A percentile compares a stretch with the other conserved stretches of the same genome.
phyloP scores from a whole-genome alignment of 2,888 invertebrate genomes.

The Desoria tigrina region DNA sequence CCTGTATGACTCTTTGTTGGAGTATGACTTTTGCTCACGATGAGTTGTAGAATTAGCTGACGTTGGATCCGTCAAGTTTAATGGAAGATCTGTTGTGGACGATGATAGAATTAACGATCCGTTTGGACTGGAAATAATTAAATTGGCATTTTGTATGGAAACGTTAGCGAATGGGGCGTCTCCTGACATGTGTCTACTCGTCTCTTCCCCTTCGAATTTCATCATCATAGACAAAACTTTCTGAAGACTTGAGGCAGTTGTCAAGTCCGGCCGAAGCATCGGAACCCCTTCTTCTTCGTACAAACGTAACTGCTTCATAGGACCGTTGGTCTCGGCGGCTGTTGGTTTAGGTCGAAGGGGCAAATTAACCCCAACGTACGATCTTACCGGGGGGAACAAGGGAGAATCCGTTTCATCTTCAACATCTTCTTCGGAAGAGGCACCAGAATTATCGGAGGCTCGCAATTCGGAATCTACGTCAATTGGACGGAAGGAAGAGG shows the following conservation, averaged over 20 bases:
- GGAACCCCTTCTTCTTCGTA: slow-evolving; percentile 26
- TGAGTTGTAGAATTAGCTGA: slow-evolving; percentile 3
- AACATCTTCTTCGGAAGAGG: neutral
- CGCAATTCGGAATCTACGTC: slow-evolving; percentile 31
- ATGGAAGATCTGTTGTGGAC: neutral
- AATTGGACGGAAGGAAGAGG: slow-evolving; percentile 18
- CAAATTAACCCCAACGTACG: slow-evolving; percentile 73
- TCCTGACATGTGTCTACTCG: slow-evolving; percentile 21
- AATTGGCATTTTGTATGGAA: slow-evolving; percentile 45
- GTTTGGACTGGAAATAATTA: slow-evolving; percentile 44
- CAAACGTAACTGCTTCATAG: slow-evolving; percentile 39
- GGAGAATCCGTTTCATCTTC: slow-evolving; percentile 28
- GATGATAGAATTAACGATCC: slow-evolving; percentile 9
- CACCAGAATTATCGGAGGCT: slow-evolving; percentile 18
- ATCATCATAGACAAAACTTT: slow-evolving; percentile 53
- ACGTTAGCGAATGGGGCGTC: slow-evolving; percentile 29
- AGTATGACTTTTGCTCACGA: slow-evolving; percentile 40
- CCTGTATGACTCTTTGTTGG: slow-evolving; percentile 29
- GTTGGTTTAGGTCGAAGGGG: slow-evolving; percentile 68
- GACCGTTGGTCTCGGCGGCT: slow-evolving; percentile 44
- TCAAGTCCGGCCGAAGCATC: slow-evolving; percentile 41
- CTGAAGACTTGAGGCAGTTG: slow-evolving; percentile 46
- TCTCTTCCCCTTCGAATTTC: slow-evolving; percentile 28
- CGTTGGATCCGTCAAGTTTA: neutral
- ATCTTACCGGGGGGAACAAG: slow-evolving; percentile 66